Percentiles rank a stretch among this genome's conserved stretches.
These are phyloP conservation scores for Zaprionus lineosus DNA, from an alignment of 2,888 invertebrate genomes.

Conservation along the genomic window DNA sequence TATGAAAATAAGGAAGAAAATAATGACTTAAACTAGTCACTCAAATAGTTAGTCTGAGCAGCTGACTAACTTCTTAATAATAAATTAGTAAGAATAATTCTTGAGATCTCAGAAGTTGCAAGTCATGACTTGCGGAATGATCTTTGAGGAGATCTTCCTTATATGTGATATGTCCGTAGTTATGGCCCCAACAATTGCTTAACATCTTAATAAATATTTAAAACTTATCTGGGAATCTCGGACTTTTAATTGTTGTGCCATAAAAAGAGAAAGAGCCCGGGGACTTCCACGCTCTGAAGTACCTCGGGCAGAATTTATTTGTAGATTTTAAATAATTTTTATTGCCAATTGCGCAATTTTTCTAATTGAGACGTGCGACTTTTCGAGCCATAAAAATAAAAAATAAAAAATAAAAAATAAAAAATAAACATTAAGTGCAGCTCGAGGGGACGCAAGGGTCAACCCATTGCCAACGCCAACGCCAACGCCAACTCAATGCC, in stretches of 20 bases:
- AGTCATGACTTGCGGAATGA: too few relatives aligned
- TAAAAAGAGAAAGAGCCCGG: conserved; percentile 2
- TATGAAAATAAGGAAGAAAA: too few relatives aligned
- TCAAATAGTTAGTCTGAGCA: too few relatives aligned
- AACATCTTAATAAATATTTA: not conserved
- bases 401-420: too few relatives aligned
- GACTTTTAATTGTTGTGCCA: not conserved
- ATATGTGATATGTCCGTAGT: not conserved
- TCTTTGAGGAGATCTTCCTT: not conserved
- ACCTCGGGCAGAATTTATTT: not conserved
- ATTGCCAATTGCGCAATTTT: conserved; percentile 27
- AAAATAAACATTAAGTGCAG: conserved; percentile 10
- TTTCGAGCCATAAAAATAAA: conserved; percentile 34
- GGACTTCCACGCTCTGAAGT: conserved; percentile 1
- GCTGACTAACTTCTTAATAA: too few relatives aligned
- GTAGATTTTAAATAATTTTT: conserved; percentile 25
- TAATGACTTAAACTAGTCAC: too few relatives aligned
- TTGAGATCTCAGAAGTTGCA: too few relatives aligned
- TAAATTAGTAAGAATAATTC: too few relatives aligned
- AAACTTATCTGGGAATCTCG: not conserved
- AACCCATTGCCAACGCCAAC: conserved; percentile 25
- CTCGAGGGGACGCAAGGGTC: conserved; percentile 16
- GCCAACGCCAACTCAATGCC: conserved; percentile 33
- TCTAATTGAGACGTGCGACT: conserved; percentile 32
- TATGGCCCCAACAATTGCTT: not conserved